These are phyloP conservation scores for Phymatocera aterrima DNA, from an alignment of 2,888 invertebrate genomes.

Conservation along the genomic window DNA sequence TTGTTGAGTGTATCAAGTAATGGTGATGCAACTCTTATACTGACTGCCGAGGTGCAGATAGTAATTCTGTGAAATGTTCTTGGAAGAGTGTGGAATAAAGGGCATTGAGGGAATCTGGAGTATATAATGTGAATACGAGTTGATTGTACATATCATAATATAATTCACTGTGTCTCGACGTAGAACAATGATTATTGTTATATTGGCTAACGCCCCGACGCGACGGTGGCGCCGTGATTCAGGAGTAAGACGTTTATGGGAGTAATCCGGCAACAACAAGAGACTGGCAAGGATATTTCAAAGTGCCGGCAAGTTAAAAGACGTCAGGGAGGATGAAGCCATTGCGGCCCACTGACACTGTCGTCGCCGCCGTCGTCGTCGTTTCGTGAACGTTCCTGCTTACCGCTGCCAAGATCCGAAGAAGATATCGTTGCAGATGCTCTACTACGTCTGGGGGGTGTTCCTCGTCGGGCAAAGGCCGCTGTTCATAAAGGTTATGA, in stretches of 20 bases:
- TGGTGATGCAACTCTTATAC: background rate
- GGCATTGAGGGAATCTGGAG: background rate
- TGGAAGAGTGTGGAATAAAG: background rate
- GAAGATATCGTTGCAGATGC: conserved; percentile 39
- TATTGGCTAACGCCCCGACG: background rate
- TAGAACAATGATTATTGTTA: conserved; percentile 34
- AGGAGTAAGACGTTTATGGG: conserved; percentile 36
- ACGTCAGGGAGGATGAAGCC: conserved; percentile 38
- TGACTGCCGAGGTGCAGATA: background rate
- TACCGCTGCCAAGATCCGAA: conserved; percentile 39
- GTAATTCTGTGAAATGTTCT: background rate
- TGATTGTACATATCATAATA: conserved; percentile 19
- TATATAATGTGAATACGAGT: background rate
- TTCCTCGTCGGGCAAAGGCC: conserved; percentile 19
- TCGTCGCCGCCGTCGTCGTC: conserved; percentile 28
- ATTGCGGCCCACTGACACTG: conserved; percentile 41
- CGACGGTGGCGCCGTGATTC: conserved; percentile 16
- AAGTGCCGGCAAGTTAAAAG: conserved; percentile 43
- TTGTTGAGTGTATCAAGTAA: background rate
- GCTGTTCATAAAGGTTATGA: conserved; percentile 38
- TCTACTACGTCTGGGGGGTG: conserved; percentile 39
- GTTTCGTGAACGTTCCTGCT: conserved; percentile 39
- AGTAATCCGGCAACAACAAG: conserved; percentile 33
- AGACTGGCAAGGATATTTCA: conserved; percentile 13
- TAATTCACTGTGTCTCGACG: background rate